These are phyloP conservation scores for Aphis craccivora DNA, from an alignment of 1,140 invertebrate species.

Conservation along the genomic window DNA sequence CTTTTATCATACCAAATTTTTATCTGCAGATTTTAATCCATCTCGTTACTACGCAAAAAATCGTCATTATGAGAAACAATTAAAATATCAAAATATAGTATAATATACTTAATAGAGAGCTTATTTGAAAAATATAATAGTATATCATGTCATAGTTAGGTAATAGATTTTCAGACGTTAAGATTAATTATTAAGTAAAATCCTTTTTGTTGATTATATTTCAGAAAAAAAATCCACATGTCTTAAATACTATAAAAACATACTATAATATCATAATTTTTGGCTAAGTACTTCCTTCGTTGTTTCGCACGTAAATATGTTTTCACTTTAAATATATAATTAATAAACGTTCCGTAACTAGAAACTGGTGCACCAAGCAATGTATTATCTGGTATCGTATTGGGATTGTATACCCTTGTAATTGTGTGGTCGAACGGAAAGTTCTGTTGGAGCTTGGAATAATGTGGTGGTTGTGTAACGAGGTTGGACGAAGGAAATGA, in stretches of 20 bases:
- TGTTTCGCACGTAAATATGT: background rate
- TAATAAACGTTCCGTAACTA: background rate
- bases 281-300: background rate
- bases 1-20: background rate
- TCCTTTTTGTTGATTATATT: background rate
- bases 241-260: background rate
- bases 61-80: background rate
- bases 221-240: background rate
- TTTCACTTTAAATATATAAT: background rate
- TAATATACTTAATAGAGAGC: too few relatives aligned
- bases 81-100: background rate
- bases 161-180: background rate
- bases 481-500: background rate
- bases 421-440: background rate
- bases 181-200: background rate
- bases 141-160: background rate
- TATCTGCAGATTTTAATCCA: background rate
- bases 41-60: background rate
- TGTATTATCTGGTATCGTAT: background rate
- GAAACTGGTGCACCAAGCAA: background rate
- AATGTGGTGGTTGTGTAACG: slow-evolving; percentile 21
- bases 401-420: slow-evolving; percentile 6
- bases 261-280: background rate
- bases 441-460: slow-evolving; percentile 18
- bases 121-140: too few relatives aligned